Base-by-base conservation (phyloP, 35 echinoderm and acorn worm genomes). In the Acanthaster planci region DNA sequence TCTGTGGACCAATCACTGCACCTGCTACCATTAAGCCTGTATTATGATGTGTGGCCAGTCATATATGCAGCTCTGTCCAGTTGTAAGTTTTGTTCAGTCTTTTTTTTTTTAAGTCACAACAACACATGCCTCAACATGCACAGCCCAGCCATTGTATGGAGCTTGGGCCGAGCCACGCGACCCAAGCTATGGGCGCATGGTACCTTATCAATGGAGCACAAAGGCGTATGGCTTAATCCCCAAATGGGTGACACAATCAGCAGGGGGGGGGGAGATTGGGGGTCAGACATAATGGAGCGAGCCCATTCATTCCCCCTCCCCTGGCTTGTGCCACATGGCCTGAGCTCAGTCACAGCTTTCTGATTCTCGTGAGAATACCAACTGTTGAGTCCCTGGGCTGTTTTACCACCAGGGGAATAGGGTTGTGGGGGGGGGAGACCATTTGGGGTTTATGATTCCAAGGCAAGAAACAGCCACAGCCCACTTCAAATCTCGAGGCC, bases 191-290 rank as follows among this genome's bases (percentile, higher is more conserved):
- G 60, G 60, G 60, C 60, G 60, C 60, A 30, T 68, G 60, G 60
- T 68, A 26, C 60, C 60, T 31, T 34, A 68, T 68, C 60, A 68
- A 68, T 68, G 60, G 60, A 26, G 60, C 60, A 68, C 60, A 68
- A 68, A 68, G 60, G 29, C 19, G 60, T 68, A 68, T 34, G 60
- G 60, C n/a, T 34, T 68, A 68, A 68, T 68, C 60, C 60, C 60
- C 42, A 21, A 68, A 68, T 68, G 60, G 60, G 60, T 68, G 60
- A 68, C 60, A 68, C 60, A 68, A 68, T 68, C 60, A 29, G 60
- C 23, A 31, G 60, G 60, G 60, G 42, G 42, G 42, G 42, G 42
- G 42, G n/a, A n/a, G n/a, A n/a, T n/a, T n/a, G n/a, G n/a, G 42
- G 42, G 12, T 12, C 42, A 6, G 12, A 47, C 12, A 47, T 47